A percentile compares a stretch with the other conserved stretches of the same genome.
These are phyloP conservation scores for Dysmachus trigonus DNA, from an alignment of 2,888 invertebrate genomes.

Conservation along the genomic window DNA sequence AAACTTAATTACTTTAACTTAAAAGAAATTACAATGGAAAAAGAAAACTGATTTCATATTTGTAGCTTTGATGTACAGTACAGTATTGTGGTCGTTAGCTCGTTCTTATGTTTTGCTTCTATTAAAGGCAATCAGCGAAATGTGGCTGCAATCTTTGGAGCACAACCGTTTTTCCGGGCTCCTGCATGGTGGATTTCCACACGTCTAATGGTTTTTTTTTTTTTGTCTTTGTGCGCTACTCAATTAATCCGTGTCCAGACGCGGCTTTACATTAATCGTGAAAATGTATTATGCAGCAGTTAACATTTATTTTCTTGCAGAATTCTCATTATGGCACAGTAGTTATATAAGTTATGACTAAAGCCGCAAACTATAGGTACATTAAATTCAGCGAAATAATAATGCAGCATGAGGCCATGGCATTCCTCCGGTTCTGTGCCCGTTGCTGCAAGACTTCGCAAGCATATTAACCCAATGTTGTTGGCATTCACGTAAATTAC, in stretches of 20 bases:
- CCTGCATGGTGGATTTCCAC: background rate
- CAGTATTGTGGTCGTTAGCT: background rate
- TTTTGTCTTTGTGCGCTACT: background rate
- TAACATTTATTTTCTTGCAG: slow-evolving; percentile 26
- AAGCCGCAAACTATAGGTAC: slow-evolving; percentile 6
- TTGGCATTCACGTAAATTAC: slow-evolving; percentile 27
- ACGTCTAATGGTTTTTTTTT: background rate
- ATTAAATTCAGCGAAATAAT: slow-evolving; percentile 23
- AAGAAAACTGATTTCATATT: background rate
- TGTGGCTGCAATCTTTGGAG: background rate
- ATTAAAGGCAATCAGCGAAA: background rate
- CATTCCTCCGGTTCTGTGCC: background rate
- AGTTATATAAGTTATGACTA: slow-evolving; percentile 23
- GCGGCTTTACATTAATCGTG: background rate
- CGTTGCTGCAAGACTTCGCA: background rate
- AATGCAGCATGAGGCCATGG: background rate
- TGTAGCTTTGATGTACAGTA: background rate
- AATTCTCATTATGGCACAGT: slow-evolving; percentile 7
- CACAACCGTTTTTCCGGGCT: background rate
- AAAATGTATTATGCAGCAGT: background rate
- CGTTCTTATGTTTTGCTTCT: background rate
- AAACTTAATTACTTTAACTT: background rate
- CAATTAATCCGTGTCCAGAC: background rate
- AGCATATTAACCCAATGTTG: background rate
- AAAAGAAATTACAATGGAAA: background rate